phyloP scores from a whole-genome alignment of 2,113 vertebrate genomes.

The Ictalurus punctatus region DNA sequence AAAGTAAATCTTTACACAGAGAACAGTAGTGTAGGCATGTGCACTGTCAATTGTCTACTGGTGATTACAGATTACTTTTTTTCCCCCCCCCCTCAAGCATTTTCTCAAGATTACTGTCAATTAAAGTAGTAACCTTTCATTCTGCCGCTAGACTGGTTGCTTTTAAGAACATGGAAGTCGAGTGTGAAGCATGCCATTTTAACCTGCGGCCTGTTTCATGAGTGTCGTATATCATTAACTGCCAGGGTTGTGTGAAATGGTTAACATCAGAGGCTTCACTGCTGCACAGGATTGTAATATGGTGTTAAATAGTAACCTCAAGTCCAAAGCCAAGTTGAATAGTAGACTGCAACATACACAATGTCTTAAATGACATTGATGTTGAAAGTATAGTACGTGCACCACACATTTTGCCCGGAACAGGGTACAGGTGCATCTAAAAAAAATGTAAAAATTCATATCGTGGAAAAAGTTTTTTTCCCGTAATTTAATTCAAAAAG shows the following conservation, averaged over 20 bases:
- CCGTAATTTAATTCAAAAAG: too few relatives aligned
- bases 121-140: slow-evolving; percentile 27
- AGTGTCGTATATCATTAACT: slow-evolving; percentile 49
- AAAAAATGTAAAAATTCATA: too few relatives aligned
- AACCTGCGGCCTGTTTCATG: slow-evolving; percentile 19
- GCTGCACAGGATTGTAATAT: slow-evolving; percentile 42
- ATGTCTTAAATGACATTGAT: not conserved
- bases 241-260: slow-evolving; percentile 43
- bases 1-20: slow-evolving; percentile 36
- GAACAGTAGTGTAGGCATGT: slow-evolving; percentile 3
- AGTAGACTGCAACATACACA: slow-evolving; percentile 10
- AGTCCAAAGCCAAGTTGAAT: slow-evolving; percentile 40
- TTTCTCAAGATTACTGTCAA: slow-evolving; percentile 24
- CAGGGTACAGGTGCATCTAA: too few relatives aligned
- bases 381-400: not conserved
- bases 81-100: not conserved
- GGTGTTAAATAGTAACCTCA: slow-evolving; percentile 56
- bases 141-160: not conserved
- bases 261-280: slow-evolving; percentile 55
- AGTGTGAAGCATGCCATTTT: slow-evolving; percentile 32
- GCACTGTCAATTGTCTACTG: not conserved
- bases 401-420: not conserved
- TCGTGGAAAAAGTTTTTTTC: too few relatives aligned
- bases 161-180: slow-evolving; percentile 29
- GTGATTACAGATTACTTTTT: slow-evolving; percentile 23